phyloP scores from a whole-genome alignment of 2,888 invertebrate species.

The Ptychoptera contaminata region DNA sequence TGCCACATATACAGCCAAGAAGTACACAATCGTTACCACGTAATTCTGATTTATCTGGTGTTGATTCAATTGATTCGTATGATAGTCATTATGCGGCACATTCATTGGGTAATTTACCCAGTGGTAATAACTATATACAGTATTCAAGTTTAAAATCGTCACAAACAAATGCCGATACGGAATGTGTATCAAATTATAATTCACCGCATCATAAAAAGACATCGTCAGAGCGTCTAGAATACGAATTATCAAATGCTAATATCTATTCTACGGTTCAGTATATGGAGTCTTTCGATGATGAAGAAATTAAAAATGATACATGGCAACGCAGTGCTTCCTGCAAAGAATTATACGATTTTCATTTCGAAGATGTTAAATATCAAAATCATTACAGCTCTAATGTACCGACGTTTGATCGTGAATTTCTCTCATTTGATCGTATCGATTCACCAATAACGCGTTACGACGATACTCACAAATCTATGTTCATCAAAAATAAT shows the following conservation, averaged over 20 bases:
- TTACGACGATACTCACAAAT: constrained; percentile 50
- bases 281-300: constrained; percentile 26
- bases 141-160: constrained; percentile 8
- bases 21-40: constrained; percentile 27
- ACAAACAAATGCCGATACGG: neutral
- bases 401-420: constrained; percentile 31
- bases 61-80: constrained; percentile 30
- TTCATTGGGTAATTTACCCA: constrained; percentile 14
- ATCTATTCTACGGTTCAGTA: constrained; percentile 34
- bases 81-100: constrained; percentile 30
- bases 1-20: constrained; percentile 8
- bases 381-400: constrained; percentile 17
- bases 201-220: constrained; percentile 4
- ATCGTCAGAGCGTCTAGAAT: constrained; percentile 36
- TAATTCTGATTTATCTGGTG: constrained; percentile 28
- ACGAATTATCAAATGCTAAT: constrained; percentile 39
- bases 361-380: constrained; percentile 38
- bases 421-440: constrained; percentile 31
- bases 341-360: constrained; percentile 63
- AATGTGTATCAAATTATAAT: constrained; percentile 1
- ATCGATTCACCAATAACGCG: constrained; percentile 56
- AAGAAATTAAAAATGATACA: constrained; percentile 22
- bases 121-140: constrained; percentile 5
- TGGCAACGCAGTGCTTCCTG: constrained; percentile 74
- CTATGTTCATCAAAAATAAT: constrained; percentile 41